Percentiles rank a stretch among this genome's conserved stretches.
These are phyloP conservation scores for Meiosimyza decipiens DNA, from an alignment of 2,888 invertebrate genomes.

Conservation along the genomic window DNA sequence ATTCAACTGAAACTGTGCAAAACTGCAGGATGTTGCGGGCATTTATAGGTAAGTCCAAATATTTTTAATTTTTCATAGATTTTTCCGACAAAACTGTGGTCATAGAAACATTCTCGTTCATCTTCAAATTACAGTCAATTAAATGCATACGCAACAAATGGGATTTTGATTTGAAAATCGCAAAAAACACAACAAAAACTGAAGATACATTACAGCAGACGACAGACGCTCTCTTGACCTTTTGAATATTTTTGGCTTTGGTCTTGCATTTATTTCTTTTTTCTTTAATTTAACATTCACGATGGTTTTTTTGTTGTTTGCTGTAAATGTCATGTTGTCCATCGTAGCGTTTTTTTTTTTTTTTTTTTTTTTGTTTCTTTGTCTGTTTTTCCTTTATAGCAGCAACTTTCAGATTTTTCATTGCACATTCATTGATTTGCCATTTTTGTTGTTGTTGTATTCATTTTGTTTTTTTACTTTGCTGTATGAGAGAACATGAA, in stretches of 20 bases:
- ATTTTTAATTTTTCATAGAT: conserved; percentile 3
- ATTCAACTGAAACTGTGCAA: background rate
- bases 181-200: background rate
- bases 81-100: background rate
- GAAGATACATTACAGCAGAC: background rate
- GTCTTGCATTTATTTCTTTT: background rate
- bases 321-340: conserved; percentile 31
- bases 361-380: too few species aligned
- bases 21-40: conserved; percentile 48
- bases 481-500: background rate
- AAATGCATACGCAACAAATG: too few species aligned
- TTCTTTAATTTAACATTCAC: background rate
- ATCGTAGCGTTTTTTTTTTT: too few species aligned
- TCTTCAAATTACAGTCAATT: too few species aligned
- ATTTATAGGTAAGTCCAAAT: conserved; percentile 51
- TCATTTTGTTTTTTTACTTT: conserved; percentile 14
- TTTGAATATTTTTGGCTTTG: background rate
- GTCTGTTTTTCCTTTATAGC: background rate
- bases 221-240: conserved; percentile 16
- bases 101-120: background rate
- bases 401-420: conserved; percentile 3
- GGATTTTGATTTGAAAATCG: too few species aligned
- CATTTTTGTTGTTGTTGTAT: conserved; percentile 19
- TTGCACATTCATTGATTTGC: conserved; percentile 25
- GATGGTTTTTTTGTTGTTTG: conserved; percentile 9